phyloP scores from a whole-genome alignment of 2,888 invertebrate genomes.

The Eilema depressum region DNA sequence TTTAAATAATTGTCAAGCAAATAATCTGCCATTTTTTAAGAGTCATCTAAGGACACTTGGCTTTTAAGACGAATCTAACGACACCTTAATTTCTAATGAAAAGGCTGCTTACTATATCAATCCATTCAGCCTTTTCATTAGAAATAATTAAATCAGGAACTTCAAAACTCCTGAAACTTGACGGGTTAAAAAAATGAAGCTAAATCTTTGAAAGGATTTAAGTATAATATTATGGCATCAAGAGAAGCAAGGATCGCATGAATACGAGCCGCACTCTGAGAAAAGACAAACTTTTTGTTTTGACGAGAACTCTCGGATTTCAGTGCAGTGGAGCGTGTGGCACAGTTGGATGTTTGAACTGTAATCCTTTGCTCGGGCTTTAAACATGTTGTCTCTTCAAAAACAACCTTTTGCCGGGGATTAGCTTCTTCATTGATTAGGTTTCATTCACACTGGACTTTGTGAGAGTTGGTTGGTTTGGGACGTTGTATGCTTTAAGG shows the following conservation, averaged over 20 bases:
- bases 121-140: neutral
- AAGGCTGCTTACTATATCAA: no score
- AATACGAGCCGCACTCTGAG: slow-evolving; percentile 31
- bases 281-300: slow-evolving; percentile 42
- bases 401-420: slow-evolving; percentile 12
- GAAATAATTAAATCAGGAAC: neutral
- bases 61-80: no score
- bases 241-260: slow-evolving; percentile 16
- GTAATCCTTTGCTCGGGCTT: slow-evolving; percentile 33
- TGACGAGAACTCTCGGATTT: slow-evolving; percentile 39
- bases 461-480: neutral
- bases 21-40: neutral
- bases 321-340: slow-evolving; percentile 32
- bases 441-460: slow-evolving; percentile 10
- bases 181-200: neutral
- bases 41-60: no score
- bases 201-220: neutral
- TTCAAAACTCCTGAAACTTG: neutral
- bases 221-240: slow-evolving; percentile 5
- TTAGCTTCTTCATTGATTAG: slow-evolving; percentile 15
- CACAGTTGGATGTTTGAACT: slow-evolving; percentile 40
- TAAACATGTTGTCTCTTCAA: slow-evolving; percentile 31
- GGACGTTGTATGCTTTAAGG: neutral
- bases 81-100: no score
- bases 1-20: neutral